Percentiles rank a stretch among this genome's conserved stretches.
phyloP scores from a whole-genome alignment of 2,888 invertebrate genomes.

The Meiosimyza decipiens region DNA sequence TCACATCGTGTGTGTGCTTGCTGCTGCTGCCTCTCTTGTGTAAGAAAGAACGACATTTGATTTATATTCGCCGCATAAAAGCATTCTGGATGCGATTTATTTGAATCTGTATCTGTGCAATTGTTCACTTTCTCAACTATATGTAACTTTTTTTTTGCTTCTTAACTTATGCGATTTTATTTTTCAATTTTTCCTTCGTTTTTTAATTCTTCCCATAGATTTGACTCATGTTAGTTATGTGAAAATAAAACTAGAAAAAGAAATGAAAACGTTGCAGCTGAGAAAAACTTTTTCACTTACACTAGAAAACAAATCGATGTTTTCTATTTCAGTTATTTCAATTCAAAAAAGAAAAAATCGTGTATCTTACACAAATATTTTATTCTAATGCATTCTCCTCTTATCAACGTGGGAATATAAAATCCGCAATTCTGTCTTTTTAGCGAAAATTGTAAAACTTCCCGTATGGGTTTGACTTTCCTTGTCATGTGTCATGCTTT shows the following conservation, averaged over 20 bases:
- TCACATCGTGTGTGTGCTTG: not conserved
- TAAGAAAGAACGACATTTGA: conserved; percentile 26
- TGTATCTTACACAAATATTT: too few species aligned
- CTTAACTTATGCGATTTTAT: not conserved
- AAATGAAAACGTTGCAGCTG: conserved; percentile 2
- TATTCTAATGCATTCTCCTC: too few species aligned
- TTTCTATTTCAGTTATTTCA: conserved; percentile 28
- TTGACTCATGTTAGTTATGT: not conserved
- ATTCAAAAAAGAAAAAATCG: not conserved
- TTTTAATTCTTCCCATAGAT: not conserved
- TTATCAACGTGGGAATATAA: too few species aligned
- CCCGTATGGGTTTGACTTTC: too few species aligned
- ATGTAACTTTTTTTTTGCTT: not conserved
- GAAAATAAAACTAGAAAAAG: not conserved
- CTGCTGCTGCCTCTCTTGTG: too few species aligned
- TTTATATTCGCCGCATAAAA: conserved; percentile 37
- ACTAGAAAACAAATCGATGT: conserved; percentile 29
- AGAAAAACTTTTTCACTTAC: conserved; percentile 29
- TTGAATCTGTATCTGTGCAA: conserved; percentile 33
- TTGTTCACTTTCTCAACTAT: conserved; percentile 28
- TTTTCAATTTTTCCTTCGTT: not conserved
- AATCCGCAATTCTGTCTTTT: too few species aligned
- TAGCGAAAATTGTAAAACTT: too few species aligned
- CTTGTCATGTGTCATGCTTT: too few species aligned
- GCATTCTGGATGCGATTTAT: conserved; percentile 32